phyloP scores from a whole-genome alignment of 2,888 invertebrate genomes.

The Cataglyphis cursor region DNA sequence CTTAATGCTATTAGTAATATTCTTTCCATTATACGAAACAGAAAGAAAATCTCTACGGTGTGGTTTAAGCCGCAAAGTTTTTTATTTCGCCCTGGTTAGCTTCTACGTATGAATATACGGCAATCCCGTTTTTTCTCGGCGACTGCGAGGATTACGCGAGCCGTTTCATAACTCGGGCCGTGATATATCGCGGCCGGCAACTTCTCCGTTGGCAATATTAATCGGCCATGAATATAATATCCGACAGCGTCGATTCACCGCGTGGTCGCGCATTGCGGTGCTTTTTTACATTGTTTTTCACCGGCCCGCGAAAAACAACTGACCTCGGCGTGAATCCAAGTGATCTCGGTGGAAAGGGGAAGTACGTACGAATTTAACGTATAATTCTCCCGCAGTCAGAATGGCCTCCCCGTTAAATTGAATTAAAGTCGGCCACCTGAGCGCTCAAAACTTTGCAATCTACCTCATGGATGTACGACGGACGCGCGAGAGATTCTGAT shows the following conservation, averaged over 20 bases:
- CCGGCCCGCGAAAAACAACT: not conserved
- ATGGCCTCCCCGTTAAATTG: conserved; percentile 68
- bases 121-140: conserved; percentile 14
- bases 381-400: conserved; percentile 44
- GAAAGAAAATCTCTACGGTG: not conserved
- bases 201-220: conserved; percentile 51
- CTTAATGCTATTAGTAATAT: conserved; percentile 6
- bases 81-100: not conserved
- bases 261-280: conserved; percentile 12
- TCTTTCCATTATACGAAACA: not conserved
- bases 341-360: not conserved
- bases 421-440: conserved; percentile 72
- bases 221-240: conserved; percentile 55
- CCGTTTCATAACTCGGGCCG: conserved; percentile 36
- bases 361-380: conserved; percentile 49
- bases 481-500: conserved; percentile 41
- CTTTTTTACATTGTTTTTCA: conserved; percentile 39
- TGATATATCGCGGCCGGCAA: conserved; percentile 46
- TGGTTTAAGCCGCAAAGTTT: not conserved
- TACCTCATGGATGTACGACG: conserved; percentile 34
- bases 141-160: conserved; percentile 40
- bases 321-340: conserved; percentile 7
- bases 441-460: conserved; percentile 62
- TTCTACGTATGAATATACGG: conserved; percentile 12
- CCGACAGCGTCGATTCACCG: conserved; percentile 46